These are phyloP conservation scores for Ladona fulva DNA, from an alignment of 1,140 invertebrate species.

Conservation along the genomic window DNA sequence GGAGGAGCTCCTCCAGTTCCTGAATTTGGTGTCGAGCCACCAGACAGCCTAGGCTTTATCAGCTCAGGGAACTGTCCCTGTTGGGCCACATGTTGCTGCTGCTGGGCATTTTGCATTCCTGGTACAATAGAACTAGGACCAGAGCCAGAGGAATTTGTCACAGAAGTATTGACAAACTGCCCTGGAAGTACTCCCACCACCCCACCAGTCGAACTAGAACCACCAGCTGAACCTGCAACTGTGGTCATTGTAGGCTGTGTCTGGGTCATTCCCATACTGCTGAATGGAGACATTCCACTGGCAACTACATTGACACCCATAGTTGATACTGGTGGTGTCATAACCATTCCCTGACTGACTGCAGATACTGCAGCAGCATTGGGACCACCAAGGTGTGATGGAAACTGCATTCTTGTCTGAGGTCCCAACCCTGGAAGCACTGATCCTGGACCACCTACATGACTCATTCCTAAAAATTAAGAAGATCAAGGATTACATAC, in stretches of 20 bases:
- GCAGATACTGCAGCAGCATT: conserved; percentile 29
- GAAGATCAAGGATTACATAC: no score
- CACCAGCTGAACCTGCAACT: conserved; percentile 10
- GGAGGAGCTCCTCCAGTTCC: conserved; percentile 25
- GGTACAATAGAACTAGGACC: neutral
- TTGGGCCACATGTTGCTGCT: conserved; percentile 22
- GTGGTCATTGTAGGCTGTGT: conserved; percentile 14
- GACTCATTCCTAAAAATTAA: conserved; percentile 15
- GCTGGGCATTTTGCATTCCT: conserved; percentile 24
- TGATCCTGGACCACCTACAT: conserved; percentile 11
- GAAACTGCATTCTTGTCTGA: conserved; percentile 21
- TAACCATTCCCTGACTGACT: conserved; percentile 21
- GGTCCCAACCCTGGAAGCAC: conserved; percentile 9
- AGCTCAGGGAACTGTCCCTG: conserved; percentile 21
- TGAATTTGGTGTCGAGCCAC: conserved; percentile 26
- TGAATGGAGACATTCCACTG: neutral
- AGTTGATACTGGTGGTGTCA: conserved; percentile 6
- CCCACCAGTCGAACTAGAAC: neutral
- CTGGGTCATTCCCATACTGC: conserved; percentile 12
- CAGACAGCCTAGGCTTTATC: conserved; percentile 17
- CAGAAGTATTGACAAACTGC: conserved; percentile 12
- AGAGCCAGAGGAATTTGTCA: neutral
- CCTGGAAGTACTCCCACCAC: neutral
- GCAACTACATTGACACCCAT: neutral
- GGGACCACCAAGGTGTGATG: conserved; percentile 26